These are phyloP conservation scores for Neogobius melanostomus DNA, from an alignment of 2,113 vertebrate species.

Conservation along the genomic window DNA sequence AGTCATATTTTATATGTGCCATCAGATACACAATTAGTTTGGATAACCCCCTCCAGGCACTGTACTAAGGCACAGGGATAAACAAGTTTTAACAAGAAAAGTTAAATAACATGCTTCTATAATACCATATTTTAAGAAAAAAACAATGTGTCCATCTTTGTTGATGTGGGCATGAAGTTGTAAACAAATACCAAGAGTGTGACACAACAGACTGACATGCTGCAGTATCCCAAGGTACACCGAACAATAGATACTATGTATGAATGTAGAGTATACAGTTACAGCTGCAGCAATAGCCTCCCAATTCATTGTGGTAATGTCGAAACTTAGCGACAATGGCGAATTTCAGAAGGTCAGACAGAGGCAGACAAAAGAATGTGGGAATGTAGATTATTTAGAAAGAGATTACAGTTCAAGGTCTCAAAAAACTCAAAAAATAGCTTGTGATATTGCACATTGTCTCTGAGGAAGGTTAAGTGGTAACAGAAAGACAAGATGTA, in stretches of 20 bases:
- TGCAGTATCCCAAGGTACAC: neutral
- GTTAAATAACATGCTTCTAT: neutral
- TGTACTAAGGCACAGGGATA: neutral
- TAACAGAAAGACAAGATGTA: too few species aligned
- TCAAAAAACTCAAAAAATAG: too few species aligned
- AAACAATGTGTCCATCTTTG: neutral
- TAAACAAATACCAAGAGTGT: neutral
- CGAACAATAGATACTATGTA: neutral
- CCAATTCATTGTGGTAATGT: neutral
- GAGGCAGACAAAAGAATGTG: neutral
- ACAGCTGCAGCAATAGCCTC: neutral
- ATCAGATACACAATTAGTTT: neutral
- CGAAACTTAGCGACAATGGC: constrained; percentile 4
- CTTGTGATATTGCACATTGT: too few species aligned
- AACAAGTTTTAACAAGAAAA: neutral
- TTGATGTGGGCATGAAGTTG: neutral
- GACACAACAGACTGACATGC: neutral
- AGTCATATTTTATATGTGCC: neutral
- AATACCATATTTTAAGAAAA: neutral
- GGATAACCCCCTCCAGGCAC: neutral
- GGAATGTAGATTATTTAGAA: neutral
- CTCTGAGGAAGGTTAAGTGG: too few species aligned
- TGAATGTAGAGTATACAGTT: neutral
- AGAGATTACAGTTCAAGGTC: too few species aligned
- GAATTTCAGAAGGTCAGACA: neutral